These are phyloP conservation scores for Heteropelma amictum DNA, from an alignment of 2,888 invertebrate genomes.

Conservation along the genomic window DNA sequence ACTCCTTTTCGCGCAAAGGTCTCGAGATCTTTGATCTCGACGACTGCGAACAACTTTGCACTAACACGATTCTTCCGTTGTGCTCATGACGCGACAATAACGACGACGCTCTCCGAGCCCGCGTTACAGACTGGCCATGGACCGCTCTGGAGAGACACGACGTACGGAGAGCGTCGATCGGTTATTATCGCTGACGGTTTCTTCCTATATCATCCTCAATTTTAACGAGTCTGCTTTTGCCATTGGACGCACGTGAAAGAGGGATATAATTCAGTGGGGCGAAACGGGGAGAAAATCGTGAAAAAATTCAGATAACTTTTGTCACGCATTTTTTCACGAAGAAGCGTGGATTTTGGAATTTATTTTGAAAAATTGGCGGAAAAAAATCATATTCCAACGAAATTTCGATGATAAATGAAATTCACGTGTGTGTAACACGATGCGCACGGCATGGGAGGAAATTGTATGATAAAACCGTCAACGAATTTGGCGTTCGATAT, in stretches of 20 bases:
- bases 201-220: background rate
- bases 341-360: no score
- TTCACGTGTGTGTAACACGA: no score
- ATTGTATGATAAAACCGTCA: slow-evolving; percentile 23
- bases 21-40: no score
- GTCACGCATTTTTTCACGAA: no score
- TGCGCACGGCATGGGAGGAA: no score
- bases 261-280: no score
- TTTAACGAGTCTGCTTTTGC: background rate
- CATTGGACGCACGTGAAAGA: background rate
- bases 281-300: no score
- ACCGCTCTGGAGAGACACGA: background rate
- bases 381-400: no score
- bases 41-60: slow-evolving; percentile 62
- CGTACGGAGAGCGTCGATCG: background rate
- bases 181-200: background rate
- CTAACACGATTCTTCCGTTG: slow-evolving; percentile 67
- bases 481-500: slow-evolving; percentile 52
- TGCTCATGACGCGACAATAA: slow-evolving; percentile 62
- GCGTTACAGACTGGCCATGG: slow-evolving; percentile 72
- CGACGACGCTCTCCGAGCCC: slow-evolving; percentile 69
- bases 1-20: background rate
- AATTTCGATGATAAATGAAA: no score
- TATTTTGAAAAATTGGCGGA: no score
- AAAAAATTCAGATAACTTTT: background rate